Conservation (phyloP, 2,888 invertebrate genomes). For the Chelonus formosanus region DNA sequence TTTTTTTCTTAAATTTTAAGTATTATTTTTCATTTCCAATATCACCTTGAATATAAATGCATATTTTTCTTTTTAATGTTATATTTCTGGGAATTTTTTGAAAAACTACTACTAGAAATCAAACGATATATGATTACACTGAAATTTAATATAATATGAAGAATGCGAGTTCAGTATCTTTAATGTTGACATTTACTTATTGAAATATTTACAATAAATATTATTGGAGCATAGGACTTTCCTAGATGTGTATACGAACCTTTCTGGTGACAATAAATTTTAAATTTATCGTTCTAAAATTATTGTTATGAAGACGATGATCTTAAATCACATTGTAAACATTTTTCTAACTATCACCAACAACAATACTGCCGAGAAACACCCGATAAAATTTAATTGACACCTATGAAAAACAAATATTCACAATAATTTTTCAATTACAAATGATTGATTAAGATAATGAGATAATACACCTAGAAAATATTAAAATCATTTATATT, state of each 20-base stretch:
- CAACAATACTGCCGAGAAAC: conserved; percentile 22
- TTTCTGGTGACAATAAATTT: conserved; percentile 3
- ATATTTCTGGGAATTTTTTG: conserved; percentile 3
- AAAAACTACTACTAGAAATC: conserved; percentile 27
- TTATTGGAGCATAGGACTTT: conserved; percentile 39
- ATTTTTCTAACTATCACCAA: conserved; percentile 17
- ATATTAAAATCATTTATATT: too few relatives aligned
- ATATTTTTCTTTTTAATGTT: too few relatives aligned
- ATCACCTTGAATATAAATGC: too few relatives aligned
- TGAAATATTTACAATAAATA: neutral
- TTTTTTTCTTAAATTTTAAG: too few relatives aligned
- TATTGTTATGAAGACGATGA: conserved; percentile 24
- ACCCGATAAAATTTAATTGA: conserved; percentile 35
- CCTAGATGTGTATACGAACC: conserved; percentile 24
- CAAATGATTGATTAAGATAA: neutral
- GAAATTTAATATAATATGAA: neutral
- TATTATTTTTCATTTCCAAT: too few relatives aligned
- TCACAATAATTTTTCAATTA: neutral
- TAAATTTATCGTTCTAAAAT: neutral
- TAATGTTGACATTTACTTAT: too few relatives aligned
- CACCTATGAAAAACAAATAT: conserved; percentile 44
- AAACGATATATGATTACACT: neutral
- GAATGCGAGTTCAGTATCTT: too few relatives aligned
- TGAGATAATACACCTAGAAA: too few relatives aligned
- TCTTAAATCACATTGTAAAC: conserved; percentile 24